Evolutionary conservation across 2,113 vertebrate genomes (phyloP).

Genomic region (Glaucidium brasilianum): DNA sequence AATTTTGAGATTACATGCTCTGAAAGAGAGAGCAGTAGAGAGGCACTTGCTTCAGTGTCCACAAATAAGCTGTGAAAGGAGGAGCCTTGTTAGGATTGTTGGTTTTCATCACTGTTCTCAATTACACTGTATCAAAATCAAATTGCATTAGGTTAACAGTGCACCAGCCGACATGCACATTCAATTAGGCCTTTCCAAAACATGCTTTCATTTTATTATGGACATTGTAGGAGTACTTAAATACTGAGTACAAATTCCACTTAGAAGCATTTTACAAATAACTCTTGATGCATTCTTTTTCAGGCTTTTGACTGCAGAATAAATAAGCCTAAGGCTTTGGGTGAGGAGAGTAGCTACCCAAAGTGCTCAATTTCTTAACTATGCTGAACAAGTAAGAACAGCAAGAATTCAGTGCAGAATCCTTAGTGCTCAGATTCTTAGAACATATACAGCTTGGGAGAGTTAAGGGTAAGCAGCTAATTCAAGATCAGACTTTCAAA

Average conservation of each 20-base stretch:
- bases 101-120: conserved; percentile 6
- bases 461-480: not conserved
- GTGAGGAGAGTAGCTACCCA: not conserved
- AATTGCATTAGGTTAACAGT: not conserved
- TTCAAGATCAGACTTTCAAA: not conserved
- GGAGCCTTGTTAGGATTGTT: not conserved
- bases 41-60: not conserved
- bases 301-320: not conserved
- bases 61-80: conserved; percentile 6
- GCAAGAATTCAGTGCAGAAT: not conserved
- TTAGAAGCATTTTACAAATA: conserved; percentile 33
- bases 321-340: not conserved
- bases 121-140: conserved; percentile 10
- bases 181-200: conserved; percentile 17
- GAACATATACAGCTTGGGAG: not conserved
- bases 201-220: not conserved
- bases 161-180: not conserved
- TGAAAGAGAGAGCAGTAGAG: not conserved
- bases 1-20: not conserved
- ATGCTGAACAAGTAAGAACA: not conserved
- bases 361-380: not conserved
- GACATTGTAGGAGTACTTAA: conserved; percentile 1
- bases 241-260: conserved; percentile 13
- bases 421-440: not conserved
- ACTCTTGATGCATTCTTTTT: not conserved